A percentile compares a stretch with the other conserved stretches of the same genome.
Evolutionary conservation across 2,888 invertebrate genomes (phyloP).

Genomic region (Caenorhabditis sp.): DNA sequence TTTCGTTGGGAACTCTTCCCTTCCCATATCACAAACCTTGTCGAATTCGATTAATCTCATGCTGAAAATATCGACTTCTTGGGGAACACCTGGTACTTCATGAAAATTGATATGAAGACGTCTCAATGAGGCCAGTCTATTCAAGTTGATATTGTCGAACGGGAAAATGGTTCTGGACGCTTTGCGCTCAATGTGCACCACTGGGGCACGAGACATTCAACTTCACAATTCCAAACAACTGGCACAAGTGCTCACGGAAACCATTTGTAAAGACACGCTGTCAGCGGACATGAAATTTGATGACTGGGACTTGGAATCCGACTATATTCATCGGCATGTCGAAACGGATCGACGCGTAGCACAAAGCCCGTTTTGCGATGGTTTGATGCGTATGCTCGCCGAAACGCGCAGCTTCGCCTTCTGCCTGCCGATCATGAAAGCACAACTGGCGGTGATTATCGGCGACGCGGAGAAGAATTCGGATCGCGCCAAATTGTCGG

Average conservation of each 20-base stretch:
- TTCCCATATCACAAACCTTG: too few species aligned
- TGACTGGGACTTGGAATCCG: conserved; percentile 37
- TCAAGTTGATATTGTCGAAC: too few species aligned
- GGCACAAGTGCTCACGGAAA: conserved; percentile 4
- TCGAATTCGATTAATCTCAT: too few species aligned
- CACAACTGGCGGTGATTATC: conserved; percentile 40
- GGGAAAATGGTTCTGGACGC: conserved; percentile 26
- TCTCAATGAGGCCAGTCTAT: too few species aligned
- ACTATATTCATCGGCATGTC: conserved; percentile 34
- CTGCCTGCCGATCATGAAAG: conserved; percentile 50
- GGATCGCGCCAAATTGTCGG: neutral
- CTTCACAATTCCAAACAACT: conserved; percentile 21
- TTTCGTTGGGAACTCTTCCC: too few species aligned
- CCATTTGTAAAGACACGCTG: conserved; percentile 16
- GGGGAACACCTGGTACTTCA: too few species aligned
- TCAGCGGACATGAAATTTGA: conserved; percentile 28
- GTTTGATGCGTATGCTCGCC: conserved; percentile 36
- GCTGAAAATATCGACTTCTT: too few species aligned
- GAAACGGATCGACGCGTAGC: conserved; percentile 14
- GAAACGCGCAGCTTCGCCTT: conserved; percentile 42
- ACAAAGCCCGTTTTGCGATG: conserved; percentile 20
- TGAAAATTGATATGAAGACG: too few species aligned
- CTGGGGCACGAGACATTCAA: conserved; percentile 10
- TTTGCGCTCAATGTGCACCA: conserved; percentile 17
- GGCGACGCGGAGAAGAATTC: conserved; percentile 24